Evolutionary conservation across 2,888 invertebrate species (phyloP), one percentile per base, ranked within the genome.

Genomic region (Phorcus lineatus): DNA sequence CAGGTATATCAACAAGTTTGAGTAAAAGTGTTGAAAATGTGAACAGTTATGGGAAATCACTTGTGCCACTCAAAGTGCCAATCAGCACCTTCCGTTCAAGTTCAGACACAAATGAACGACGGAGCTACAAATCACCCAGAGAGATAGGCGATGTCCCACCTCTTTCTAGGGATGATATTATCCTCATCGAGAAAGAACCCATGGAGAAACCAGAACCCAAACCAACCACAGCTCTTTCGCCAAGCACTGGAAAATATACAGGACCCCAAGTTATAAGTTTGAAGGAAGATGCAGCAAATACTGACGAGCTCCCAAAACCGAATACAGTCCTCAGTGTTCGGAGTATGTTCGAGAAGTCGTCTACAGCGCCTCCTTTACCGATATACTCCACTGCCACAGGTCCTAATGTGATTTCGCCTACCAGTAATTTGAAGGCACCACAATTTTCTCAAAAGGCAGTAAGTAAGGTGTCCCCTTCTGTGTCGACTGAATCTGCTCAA

Each of bases 271-370:
- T 47, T 1, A 16, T 54, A 0, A 74, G 62, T n/a, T 77, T 66
- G 47, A 77, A 74, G 17, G 81, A 80, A 2, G 79, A 80, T 24
- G 62, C 22, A 9, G 55, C 13, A 4, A 47, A 79, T 13, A 19
- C 79, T 3, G 84, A 88, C 84, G 97, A 97, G 90, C 94, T 97
- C 75, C 98, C 98, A 1, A 97, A 97, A 22, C 96, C 96, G 0
- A 97, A 98, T 94, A 95, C 97, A 86, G 98, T 98, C 82, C 96
- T 96, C 89, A 96, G 97, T 82, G 96, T 97, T 17, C 95, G 97
- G 83, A 95, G 96, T 90, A 96, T 97, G 90, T 98, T 97, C 93
- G 97, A 98, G 74, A 83, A 55, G 74, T 47, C 78, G 13, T 81
- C 81, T 54, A 53, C 77, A 16, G 55, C 67, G 2, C 62, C 74